Evolutionary conservation across 2,113 vertebrate genomes (phyloP).

Genomic region (Heteronetta atricapilla): DNA sequence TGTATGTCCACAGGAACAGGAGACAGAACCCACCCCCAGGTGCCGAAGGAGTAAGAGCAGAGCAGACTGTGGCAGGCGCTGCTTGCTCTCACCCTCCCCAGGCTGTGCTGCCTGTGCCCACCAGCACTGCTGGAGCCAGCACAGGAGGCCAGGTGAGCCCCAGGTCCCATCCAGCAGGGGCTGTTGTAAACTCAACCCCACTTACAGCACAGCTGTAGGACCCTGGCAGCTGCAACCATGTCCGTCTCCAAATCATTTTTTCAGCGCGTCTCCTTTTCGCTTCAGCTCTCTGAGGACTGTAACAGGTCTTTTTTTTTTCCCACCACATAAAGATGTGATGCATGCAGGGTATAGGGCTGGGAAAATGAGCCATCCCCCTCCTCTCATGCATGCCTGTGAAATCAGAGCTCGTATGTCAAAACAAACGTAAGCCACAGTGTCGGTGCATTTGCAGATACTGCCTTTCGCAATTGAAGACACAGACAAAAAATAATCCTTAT

Average conservation of each 20-base stretch:
- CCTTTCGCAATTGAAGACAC: not conserved
- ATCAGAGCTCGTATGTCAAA: rapidly evolving
- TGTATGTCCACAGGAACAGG: rapidly evolving
- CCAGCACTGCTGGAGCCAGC: not conserved
- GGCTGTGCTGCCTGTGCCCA: not conserved
- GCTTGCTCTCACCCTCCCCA: rapidly evolving
- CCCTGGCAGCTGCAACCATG: not conserved
- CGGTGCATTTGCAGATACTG: not conserved
- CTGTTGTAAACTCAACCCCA: not conserved
- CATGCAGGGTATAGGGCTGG: not conserved
- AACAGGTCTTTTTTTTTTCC: not conserved
- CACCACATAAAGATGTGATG: rapidly evolving
- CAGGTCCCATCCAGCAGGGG: no score
- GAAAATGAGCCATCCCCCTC: not conserved
- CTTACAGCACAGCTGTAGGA: rapidly evolving
- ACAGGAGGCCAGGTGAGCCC: rapidly evolving
- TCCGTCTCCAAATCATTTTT: rapidly evolving
- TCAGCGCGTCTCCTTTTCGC: not conserved
- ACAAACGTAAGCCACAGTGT: not conserved
- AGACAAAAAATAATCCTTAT: not conserved
- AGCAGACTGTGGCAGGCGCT: rapidly evolving
- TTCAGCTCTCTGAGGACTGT: not conserved
- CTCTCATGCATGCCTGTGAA: not conserved
- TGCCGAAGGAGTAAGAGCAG: not conserved
- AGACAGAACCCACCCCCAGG: rapidly evolving